These are phyloP conservation scores for Hylaea fasciaria DNA, from an alignment of 2,888 invertebrate genomes.

Conservation along the genomic window DNA sequence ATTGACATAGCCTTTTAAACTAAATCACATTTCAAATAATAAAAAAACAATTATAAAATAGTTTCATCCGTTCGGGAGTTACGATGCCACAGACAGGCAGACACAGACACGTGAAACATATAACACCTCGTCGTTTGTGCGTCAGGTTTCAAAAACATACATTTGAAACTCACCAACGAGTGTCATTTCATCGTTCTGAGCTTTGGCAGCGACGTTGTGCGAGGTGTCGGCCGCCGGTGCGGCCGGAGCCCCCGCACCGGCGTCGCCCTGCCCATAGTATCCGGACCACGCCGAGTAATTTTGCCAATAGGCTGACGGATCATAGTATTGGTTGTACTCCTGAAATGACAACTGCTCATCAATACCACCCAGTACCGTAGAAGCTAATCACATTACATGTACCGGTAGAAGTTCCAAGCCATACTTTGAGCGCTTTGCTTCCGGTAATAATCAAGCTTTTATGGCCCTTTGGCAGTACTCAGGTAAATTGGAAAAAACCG, in stretches of 20 bases:
- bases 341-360: constrained; percentile 67
- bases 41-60: too few relatives aligned
- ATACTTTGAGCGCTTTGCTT: constrained; percentile 12
- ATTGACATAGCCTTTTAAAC: too few relatives aligned
- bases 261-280: constrained; percentile 89
- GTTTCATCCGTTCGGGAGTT: too few relatives aligned
- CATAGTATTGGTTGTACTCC: constrained; percentile 92
- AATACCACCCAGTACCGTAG: constrained; percentile 40
- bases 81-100: too few relatives aligned
- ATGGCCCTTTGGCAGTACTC: constrained; percentile 2
- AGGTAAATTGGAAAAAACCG: too few relatives aligned
- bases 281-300: constrained; percentile 93
- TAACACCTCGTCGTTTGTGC: too few relatives aligned
- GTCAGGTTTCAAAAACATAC: too few relatives aligned
- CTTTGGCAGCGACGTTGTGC: constrained; percentile 62
- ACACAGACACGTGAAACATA: too few relatives aligned
- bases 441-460: constrained; percentile 11
- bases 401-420: constrained; percentile 20
- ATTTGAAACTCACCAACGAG: constrained; percentile 86
- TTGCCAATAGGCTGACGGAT: constrained; percentile 94
- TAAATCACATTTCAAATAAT: too few relatives aligned
- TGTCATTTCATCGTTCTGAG: constrained; percentile 88
- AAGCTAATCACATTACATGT: constrained; percentile 13
- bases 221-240: constrained; percentile 67
- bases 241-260: constrained; percentile 69